Evolutionary conservation across 2,888 invertebrate genomes (phyloP).

Genomic region (Rhamphomyia laevipes): DNA sequence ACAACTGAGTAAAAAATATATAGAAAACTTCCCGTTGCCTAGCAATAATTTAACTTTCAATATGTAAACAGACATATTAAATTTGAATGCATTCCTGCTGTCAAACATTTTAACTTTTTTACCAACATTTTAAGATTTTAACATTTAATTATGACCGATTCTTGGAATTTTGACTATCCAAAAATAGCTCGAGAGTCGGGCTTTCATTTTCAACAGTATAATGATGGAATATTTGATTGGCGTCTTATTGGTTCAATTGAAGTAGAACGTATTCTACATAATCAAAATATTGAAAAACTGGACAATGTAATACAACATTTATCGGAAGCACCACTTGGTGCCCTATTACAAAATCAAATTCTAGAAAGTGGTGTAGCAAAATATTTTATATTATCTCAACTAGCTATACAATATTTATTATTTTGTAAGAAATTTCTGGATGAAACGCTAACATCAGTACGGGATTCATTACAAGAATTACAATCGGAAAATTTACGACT

Average conservation of each 20-base stretch:
- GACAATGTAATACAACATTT: slow-evolving; percentile 28
- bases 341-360: slow-evolving; percentile 29
- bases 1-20: no score
- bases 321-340: slow-evolving; percentile 31
- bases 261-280: slow-evolving; percentile 28
- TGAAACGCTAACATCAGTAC: slow-evolving; percentile 26
- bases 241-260: slow-evolving; percentile 32
- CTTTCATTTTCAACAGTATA: slow-evolving; percentile 28
- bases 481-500: slow-evolving; percentile 27
- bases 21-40: no score
- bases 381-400: slow-evolving; percentile 33
- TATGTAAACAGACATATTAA: no score
- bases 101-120: no score
- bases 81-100: no score
- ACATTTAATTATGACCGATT: neutral
- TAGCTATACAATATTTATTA: slow-evolving; percentile 32
- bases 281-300: slow-evolving; percentile 31
- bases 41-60: no score
- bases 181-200: slow-evolving; percentile 33
- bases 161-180: slow-evolving; percentile 22
- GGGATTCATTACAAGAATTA: slow-evolving; percentile 21
- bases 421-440: slow-evolving; percentile 35
- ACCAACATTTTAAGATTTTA: neutral
- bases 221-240: slow-evolving; percentile 33
- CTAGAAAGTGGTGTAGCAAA: slow-evolving; percentile 35